phyloP scores from a whole-genome alignment of 2,113 vertebrate genomes.

The Lasiurus borealis region DNA sequence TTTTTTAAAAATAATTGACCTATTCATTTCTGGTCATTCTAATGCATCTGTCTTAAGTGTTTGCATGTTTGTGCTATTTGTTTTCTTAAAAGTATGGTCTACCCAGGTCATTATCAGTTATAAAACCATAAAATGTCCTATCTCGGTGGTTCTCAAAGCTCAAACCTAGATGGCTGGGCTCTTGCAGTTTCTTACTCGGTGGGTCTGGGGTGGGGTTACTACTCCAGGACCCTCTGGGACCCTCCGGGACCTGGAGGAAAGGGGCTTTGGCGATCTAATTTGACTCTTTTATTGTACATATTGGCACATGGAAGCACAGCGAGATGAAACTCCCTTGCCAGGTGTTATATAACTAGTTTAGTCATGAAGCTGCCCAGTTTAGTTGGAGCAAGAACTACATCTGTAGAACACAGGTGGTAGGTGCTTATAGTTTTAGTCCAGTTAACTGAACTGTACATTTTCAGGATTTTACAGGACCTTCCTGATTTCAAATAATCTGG shows the following conservation, averaged over 20 bases:
- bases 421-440: background rate
- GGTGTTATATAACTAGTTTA: background rate
- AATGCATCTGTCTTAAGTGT: background rate
- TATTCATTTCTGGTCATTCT: constrained; percentile 15
- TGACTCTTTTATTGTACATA: background rate
- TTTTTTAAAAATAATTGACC: background rate
- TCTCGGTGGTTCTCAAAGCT: background rate
- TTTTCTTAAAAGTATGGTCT: constrained; percentile 41
- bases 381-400: background rate
- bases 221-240: background rate
- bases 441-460: background rate
- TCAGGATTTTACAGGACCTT: background rate
- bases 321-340: background rate
- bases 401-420: background rate
- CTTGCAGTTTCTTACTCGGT: background rate
- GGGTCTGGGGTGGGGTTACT: background rate
- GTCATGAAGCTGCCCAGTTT: background rate
- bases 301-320: background rate
- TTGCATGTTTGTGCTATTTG: background rate
- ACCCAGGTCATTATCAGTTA: constrained; percentile 5
- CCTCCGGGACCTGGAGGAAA: background rate
- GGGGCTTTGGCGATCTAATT: background rate
- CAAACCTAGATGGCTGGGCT: background rate
- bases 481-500: background rate
- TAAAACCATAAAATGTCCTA: background rate